A percentile compares a stretch with the other conserved stretches of the same genome.
Evolutionary conservation across 2,888 invertebrate species (phyloP).

Genomic region (Drosophila kambysellisi): DNA sequence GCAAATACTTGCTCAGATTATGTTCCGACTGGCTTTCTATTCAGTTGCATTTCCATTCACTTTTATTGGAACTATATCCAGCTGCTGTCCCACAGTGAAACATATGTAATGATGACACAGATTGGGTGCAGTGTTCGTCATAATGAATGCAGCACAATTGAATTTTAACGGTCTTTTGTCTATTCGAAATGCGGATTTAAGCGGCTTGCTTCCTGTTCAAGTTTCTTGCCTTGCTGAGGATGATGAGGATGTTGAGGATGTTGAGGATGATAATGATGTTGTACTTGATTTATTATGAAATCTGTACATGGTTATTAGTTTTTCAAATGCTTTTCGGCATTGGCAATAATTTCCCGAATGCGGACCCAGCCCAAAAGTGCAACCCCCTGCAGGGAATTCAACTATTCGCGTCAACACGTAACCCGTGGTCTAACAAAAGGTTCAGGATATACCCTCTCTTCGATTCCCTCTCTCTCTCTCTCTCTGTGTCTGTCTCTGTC

Average conservation of each 20-base stretch:
- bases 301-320: conserved; percentile 80
- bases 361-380: conserved; percentile 29
- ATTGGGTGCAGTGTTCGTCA: conserved; percentile 37
- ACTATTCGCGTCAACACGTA: conserved; percentile 39
- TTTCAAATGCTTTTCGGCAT: conserved; percentile 57
- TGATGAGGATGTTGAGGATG: conserved; percentile 32
- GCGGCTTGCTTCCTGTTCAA: conserved; percentile 23
- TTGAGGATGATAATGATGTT: conserved; percentile 34
- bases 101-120: conserved; percentile 61
- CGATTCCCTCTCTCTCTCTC: neutral
- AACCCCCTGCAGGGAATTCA: conserved; percentile 50
- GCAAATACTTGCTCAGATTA: conserved; percentile 24
- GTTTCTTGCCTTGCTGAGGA: conserved; percentile 25
- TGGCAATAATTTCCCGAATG: conserved; percentile 65
- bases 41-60: conserved; percentile 2
- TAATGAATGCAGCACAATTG: conserved; percentile 47
- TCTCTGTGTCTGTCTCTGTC: conserved; percentile 6
- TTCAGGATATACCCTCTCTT: conserved; percentile 3
- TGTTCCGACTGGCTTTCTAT: neutral
- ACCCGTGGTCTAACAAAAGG: conserved; percentile 41
- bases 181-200: conserved; percentile 62
- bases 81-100: conserved; percentile 47
- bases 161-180: conserved; percentile 34
- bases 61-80: conserved; percentile 7
- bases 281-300: conserved; percentile 79